Percentiles rank a stretch among this genome's conserved stretches.
phyloP scores from a whole-genome alignment of 2,113 vertebrate species.

The Andinoacara biseriatus region DNA sequence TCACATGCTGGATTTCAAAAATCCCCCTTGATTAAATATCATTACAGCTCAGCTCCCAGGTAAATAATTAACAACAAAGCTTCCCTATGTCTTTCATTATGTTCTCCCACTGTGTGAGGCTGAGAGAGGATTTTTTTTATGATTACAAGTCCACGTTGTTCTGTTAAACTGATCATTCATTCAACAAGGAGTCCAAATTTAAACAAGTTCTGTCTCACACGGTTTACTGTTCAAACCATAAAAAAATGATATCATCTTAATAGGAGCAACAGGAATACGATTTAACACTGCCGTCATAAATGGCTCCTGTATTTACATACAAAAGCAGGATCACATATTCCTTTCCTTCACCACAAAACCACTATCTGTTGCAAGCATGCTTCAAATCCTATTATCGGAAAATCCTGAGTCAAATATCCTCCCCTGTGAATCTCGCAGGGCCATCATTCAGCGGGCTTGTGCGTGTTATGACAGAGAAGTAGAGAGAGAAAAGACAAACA shows the following conservation, averaged over 20 bases:
- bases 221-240: background rate
- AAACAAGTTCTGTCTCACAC: background rate
- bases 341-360: conserved; percentile 68
- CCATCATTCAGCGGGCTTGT: conserved; percentile 64
- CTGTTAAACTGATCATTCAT: background rate
- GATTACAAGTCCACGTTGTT: background rate
- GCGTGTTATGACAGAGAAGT: conserved; percentile 67
- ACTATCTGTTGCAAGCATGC: conserved; percentile 70
- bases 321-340: conserved; percentile 53
- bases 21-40: conserved; percentile 41
- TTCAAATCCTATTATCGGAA: conserved; percentile 79
- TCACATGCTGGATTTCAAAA: conserved; percentile 44
- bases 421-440: conserved; percentile 69
- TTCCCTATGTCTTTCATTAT: conserved; percentile 34
- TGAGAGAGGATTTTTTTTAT: conserved; percentile 10
- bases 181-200: background rate
- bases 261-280: background rate
- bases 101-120: conserved; percentile 25
- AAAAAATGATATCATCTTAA: conserved; percentile 8
- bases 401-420: conserved; percentile 76
- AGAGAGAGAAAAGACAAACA: conserved; percentile 58
- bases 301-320: conserved; percentile 49
- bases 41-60: conserved; percentile 47
- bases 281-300: conserved; percentile 33
- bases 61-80: conserved; percentile 60